phyloP scores from a whole-genome alignment of 2,888 invertebrate species.

The Adelphocoris suturalis region DNA sequence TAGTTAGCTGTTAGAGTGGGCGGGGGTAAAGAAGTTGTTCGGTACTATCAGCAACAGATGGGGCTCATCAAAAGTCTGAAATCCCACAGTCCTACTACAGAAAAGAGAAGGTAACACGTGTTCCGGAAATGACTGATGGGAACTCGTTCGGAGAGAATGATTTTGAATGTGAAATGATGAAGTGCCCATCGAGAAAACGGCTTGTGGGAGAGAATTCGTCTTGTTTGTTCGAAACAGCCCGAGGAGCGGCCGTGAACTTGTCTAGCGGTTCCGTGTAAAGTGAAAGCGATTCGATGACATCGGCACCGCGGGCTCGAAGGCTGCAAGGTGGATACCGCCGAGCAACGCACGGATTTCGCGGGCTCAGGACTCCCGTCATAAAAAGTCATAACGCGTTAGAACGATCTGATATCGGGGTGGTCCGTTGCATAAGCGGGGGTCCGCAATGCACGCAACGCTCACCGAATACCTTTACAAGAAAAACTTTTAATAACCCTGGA shows the following conservation, averaged over 20 bases:
- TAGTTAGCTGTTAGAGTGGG: too few species aligned
- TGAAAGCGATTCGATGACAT: conserved; percentile 55
- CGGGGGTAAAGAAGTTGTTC: too few species aligned
- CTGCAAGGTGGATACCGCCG: background rate
- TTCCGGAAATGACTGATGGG: conserved; percentile 7
- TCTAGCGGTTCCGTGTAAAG: conserved; percentile 43
- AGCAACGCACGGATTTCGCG: conserved; percentile 4
- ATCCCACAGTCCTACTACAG: conserved; percentile 3
- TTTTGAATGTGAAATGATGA: background rate
- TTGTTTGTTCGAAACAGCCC: background rate
- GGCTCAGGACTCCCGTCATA: background rate
- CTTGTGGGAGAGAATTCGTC: background rate
- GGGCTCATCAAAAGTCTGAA: background rate
- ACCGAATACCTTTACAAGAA: background rate
- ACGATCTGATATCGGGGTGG: background rate
- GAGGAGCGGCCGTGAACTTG: conserved; percentile 66
- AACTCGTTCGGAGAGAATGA: conserved; percentile 7
- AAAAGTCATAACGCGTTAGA: background rate
- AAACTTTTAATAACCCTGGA: too few species aligned
- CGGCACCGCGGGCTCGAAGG: background rate
- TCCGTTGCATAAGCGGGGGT: background rate
- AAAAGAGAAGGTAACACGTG: background rate
- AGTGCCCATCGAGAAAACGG: background rate
- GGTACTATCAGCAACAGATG: too few species aligned
- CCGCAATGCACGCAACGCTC: background rate